phyloP scores from a whole-genome alignment of 2,113 vertebrate genomes.

The Acrocephalus arundinaceus region DNA sequence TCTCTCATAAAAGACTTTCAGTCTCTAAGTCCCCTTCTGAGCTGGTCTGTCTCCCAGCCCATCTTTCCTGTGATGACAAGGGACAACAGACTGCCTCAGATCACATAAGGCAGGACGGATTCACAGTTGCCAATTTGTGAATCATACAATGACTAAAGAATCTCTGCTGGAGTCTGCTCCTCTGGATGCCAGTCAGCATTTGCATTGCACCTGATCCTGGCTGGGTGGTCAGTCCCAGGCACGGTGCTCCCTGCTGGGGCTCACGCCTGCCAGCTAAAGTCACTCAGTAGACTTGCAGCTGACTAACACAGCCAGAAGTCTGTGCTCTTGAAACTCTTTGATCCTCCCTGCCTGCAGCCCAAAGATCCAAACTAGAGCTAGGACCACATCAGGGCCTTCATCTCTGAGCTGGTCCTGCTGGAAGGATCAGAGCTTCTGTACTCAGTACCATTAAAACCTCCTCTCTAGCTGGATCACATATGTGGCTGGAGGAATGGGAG shows the following conservation, averaged over 20 bases:
- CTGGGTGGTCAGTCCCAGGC: not conserved
- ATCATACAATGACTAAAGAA: not conserved
- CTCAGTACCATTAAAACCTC: not conserved
- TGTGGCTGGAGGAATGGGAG: not conserved
- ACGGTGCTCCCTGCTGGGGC: not conserved
- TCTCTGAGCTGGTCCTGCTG: not conserved
- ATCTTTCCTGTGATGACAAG: conserved; percentile 7
- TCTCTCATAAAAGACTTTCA: conserved; percentile 37
- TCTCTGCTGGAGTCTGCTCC: not conserved
- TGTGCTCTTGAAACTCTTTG: not conserved
- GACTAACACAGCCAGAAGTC: not conserved
- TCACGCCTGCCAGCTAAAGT: not conserved
- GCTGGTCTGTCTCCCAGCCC: conserved; percentile 6
- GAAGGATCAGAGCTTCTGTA: accelerated
- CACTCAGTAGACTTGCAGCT: not conserved
- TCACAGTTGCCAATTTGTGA: conserved; percentile 1
- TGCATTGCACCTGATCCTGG: not conserved
- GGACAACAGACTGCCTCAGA: not conserved
- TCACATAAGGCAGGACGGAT: not conserved
- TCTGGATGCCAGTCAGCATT: not conserved
- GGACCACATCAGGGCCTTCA: not conserved
- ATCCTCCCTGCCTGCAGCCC: not conserved
- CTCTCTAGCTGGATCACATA: not conserved
- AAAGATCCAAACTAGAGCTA: not conserved
- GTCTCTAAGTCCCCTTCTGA: not conserved